Evolutionary conservation across 2,797 vertebrate genomes (phyloP).

Genomic region (Melanotaenia parkinsoni): DNA sequence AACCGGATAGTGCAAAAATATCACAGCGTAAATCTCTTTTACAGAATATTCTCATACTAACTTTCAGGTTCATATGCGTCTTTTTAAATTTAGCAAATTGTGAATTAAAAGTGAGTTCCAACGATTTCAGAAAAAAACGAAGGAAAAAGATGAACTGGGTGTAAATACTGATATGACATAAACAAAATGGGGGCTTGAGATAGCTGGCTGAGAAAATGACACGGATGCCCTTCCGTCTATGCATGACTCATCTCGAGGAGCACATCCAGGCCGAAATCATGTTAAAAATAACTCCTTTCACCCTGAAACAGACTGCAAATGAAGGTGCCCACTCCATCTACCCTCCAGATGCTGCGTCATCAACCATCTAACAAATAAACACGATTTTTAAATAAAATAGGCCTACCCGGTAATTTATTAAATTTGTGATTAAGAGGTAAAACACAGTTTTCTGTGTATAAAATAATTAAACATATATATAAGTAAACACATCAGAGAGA

Average conservation of each 20-base stretch:
- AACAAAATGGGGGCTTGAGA: constrained; percentile 48
- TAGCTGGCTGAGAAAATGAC: constrained; percentile 30
- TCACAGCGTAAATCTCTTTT: no score
- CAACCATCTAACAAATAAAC: not conserved
- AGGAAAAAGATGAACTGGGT: not conserved
- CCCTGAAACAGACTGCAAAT: constrained; percentile 10
- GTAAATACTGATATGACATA: constrained; percentile 38
- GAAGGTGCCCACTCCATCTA: not conserved
- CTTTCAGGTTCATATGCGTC: not conserved
- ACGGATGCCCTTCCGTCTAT: constrained; percentile 38
- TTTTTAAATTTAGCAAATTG: not conserved
- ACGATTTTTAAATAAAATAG: no score
- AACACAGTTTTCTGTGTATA: not conserved
- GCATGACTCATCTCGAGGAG: constrained; percentile 33
- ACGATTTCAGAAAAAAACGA: not conserved
- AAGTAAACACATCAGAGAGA: not conserved
- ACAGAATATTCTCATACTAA: not conserved
- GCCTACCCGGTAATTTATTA: no score
- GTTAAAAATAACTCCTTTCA: constrained; percentile 21
- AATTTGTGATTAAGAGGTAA: no score
- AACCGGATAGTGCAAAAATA: no score
- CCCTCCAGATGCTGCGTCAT: not conserved
- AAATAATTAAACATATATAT: not conserved
- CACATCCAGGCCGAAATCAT: constrained; percentile 24
- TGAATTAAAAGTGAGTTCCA: not conserved